Evolutionary conservation across 2,888 invertebrate species (phyloP).

Genomic region (Eristalinus aeneus): DNA sequence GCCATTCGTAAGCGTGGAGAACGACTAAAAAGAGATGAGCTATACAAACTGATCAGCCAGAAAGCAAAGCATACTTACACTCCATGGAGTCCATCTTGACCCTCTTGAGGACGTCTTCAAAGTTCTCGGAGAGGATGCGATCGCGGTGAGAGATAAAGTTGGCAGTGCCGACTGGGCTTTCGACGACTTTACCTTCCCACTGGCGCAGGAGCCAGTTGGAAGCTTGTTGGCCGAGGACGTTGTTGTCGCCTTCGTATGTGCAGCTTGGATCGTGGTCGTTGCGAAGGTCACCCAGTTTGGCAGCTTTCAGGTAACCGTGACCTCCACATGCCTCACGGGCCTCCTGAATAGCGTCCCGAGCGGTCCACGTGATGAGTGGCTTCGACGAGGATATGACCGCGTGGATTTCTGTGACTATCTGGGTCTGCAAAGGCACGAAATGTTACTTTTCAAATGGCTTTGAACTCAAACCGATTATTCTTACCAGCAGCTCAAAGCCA

Average conservation of each 20-base stretch:
- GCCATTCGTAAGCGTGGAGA: conserved; percentile 89
- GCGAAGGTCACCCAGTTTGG: conserved; percentile 91
- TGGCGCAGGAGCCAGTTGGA: conserved; percentile 92
- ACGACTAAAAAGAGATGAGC: conserved; percentile 84
- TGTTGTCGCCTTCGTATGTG: conserved; percentile 97
- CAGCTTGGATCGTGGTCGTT: conserved; percentile 94
- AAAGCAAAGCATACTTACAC: conserved; percentile 74
- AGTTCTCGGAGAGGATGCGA: conserved; percentile 79
- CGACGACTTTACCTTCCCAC: conserved; percentile 82
- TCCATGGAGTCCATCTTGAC: conserved; percentile 74
- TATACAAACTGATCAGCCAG: not conserved
- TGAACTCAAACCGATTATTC: conserved; percentile 11
- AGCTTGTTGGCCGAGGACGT: conserved; percentile 93
- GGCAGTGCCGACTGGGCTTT: conserved; percentile 87
- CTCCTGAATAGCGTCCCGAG: conserved; percentile 90
- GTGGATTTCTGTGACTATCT: conserved; percentile 84
- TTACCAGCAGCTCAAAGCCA: conserved; percentile 79
- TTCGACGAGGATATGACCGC: conserved; percentile 85
- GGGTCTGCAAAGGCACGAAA: conserved; percentile 74
- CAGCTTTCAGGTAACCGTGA: conserved; percentile 89
- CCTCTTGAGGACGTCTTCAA: conserved; percentile 70
- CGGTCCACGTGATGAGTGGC: conserved; percentile 88
- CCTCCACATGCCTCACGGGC: conserved; percentile 93
- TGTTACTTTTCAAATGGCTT: not conserved
- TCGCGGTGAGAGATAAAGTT: conserved; percentile 84